Base-by-base conservation (phyloP, 2,888 invertebrate species). In the Cataglyphis rosenhaueri region DNA sequence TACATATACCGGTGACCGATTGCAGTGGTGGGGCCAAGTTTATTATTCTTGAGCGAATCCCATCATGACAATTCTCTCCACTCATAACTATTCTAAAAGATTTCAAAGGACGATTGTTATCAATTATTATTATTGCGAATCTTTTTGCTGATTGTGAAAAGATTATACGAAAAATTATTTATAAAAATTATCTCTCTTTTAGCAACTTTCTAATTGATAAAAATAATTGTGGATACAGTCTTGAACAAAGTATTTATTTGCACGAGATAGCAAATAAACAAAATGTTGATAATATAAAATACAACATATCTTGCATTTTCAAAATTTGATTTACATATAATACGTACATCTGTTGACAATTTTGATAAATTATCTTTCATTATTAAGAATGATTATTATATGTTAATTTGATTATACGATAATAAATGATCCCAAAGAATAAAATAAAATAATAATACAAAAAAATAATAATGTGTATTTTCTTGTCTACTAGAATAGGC, bases 1-100 rank as follows among this genome's bases (percentile, higher is more conserved):
- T 85, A 87, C 87, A 86, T 88, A 90, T 88, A 89, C 74, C 73
- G 76, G 65, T 84, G 78, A 71, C 65, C 21, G 81, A 83, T 41
- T 76, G 55, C 41, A 48, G 48, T 44, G 70, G 85, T 61, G 18
- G 85, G 85, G 85, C 81, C 68, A 82, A 81, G 86, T 90, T 88
- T 87, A 90, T 90, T 84, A 85, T 85, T 66, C 70, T 29, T 38
- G 75, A 81, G 61, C 84, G 55, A 82, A 85, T 35, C 84, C 81
- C 62, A 32, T 32, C 18, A 55, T 21, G 41, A 29, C 12, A 57
- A 12, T n/a, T 61, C 55, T 44, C 29, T 32, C 32, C 57, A 35
- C 44, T 4, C 10, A 21, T n/a, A 62, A 65, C 10, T n/a, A 32
- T 74, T 8, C 5, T n/a, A 44, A 32, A 55, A 64, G 62, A 64